Evolutionary conservation across 2,888 invertebrate species (phyloP).

Genomic region (Cheilosia impressa): DNA sequence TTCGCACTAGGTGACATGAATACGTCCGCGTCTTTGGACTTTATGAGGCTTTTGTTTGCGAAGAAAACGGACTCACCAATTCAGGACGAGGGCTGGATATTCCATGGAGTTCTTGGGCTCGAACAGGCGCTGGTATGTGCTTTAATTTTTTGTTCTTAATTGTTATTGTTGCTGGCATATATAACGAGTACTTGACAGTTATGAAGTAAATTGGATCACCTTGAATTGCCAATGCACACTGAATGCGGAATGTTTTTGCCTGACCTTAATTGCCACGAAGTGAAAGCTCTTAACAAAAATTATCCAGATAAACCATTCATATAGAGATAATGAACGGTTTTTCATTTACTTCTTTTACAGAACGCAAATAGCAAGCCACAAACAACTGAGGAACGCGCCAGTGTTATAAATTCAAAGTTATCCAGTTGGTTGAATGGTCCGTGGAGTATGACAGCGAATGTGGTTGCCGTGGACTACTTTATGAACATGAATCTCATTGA

Average conservation of each 20-base stretch:
- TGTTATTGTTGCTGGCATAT: constrained; percentile 4
- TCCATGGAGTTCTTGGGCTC: constrained; percentile 80
- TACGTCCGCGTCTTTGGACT: constrained; percentile 80
- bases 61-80: constrained; percentile 80
- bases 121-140: constrained; percentile 79
- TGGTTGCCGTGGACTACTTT: constrained; percentile 90
- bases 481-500: constrained; percentile 89
- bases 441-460: constrained; percentile 88
- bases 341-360: constrained; percentile 68
- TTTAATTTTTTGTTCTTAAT: constrained; percentile 15
- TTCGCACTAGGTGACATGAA: constrained; percentile 81
- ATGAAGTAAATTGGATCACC: constrained; percentile 27
- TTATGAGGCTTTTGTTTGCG: constrained; percentile 81
- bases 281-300: constrained; percentile 59
- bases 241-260: background rate
- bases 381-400: constrained; percentile 81
- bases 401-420: constrained; percentile 86
- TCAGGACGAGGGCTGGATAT: constrained; percentile 82
- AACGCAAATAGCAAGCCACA: constrained; percentile 79
- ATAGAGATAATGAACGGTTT: constrained; percentile 5
- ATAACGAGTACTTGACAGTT: background rate
- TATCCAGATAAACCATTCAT: constrained; percentile 12
- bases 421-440: constrained; percentile 87
- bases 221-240: constrained; percentile 48
- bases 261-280: background rate